Evolutionary conservation across 1,140 invertebrate genomes (phyloP), one percentile per base, ranked within the genome.

Genomic region (Parapsyche elsis): DNA sequence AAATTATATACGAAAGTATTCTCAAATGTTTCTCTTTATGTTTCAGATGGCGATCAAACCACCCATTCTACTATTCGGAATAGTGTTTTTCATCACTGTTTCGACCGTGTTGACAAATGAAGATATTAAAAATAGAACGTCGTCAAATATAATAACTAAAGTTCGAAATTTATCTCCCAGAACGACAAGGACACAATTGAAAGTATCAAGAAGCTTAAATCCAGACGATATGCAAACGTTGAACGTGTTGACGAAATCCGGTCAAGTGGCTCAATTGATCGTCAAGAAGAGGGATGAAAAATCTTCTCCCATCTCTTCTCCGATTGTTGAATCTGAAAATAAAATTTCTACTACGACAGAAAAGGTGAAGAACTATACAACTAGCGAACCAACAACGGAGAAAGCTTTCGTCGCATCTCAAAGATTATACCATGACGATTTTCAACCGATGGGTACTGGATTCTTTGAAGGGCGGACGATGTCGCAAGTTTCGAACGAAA

Each of bases 141-240:
- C 57, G 16, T 45, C 46, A 53, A 83, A 76, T 53, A 46, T 44
- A 0, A 53, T 73, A 7, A 59, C 59, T 1, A 78, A 71, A 71
- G 12, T 19, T 9, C 45, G 74, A 5, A 79, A 30, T 12, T 23
- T 89, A 38, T 87, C 87, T 14, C 87, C 88, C 45, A 83, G 86
- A 77, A 89, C 88, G 12, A 91, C 94, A 1, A 90, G 94, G 70
- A 95, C 94, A 2, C 91, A 94, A 84, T 86, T 96, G 0, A 93
- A 95, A 85, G 94, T 96, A 1, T 92, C 93, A 0, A 90, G 94
- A 82, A 94, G 93, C 86, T 87, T 95, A 0, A 92, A 94, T 86
- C 93, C 94, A 0, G 92, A 93, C 4, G 91, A 93, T 59, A 94
- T 92, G 23, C 92, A 94, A 84, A 94, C 94, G 9, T 85, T 95